Evolutionary conservation across 2,113 vertebrate genomes (phyloP).

Genomic region (Mixornis gularis): DNA sequence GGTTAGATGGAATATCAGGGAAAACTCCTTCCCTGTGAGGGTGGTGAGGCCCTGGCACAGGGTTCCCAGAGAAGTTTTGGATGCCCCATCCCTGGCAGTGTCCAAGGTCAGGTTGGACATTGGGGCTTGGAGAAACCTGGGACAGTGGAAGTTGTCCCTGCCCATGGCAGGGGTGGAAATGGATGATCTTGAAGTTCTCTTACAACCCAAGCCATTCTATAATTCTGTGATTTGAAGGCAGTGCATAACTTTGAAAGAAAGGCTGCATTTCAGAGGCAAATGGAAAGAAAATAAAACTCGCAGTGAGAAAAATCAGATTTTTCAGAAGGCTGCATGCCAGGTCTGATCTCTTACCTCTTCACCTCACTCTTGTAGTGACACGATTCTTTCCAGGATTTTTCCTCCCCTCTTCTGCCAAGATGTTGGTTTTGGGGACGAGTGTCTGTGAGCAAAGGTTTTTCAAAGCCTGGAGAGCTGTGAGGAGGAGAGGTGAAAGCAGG

Average conservation of each 20-base stretch:
- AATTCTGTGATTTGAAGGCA: background rate
- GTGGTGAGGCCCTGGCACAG: background rate
- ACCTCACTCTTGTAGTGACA: background rate
- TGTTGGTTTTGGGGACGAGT: background rate
- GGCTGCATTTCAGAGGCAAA: background rate
- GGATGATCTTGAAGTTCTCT: background rate
- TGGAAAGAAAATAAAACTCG: background rate
- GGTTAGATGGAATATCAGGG: background rate
- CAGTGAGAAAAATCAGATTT: background rate
- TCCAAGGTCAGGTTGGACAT: fast-evolving
- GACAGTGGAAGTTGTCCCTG: background rate
- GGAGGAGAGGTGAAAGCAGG: slow-evolving; percentile 29
- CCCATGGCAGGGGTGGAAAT: no score
- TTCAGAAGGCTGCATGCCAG: background rate
- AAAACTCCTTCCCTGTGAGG: background rate
- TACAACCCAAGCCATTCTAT: background rate
- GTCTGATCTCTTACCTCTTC: background rate
- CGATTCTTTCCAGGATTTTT: background rate
- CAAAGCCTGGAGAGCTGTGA: background rate
- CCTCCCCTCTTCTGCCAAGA: background rate
- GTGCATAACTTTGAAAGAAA: background rate
- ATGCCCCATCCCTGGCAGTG: background rate
- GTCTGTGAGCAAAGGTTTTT: slow-evolving; percentile 14
- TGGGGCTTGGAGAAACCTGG: background rate
- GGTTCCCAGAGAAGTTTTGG: background rate